Evolutionary conservation across 2,888 invertebrate species (phyloP).

Genomic region (Patella caerulea): DNA sequence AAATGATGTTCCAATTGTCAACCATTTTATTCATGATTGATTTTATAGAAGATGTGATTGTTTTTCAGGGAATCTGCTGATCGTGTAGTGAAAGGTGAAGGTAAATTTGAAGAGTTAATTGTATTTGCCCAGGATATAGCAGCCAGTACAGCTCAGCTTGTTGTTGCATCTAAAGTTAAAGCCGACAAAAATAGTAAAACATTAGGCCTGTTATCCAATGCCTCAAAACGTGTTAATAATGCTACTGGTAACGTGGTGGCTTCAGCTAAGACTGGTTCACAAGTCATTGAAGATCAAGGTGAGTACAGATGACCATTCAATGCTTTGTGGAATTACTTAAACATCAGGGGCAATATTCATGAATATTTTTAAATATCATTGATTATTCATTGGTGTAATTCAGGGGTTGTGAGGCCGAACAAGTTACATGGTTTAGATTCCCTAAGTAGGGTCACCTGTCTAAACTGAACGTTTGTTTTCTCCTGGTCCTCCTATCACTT

Average conservation of each 20-base stretch:
- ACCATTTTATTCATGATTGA: too few relatives aligned
- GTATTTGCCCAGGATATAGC: slow-evolving; percentile 98
- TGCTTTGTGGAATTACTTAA: too few relatives aligned
- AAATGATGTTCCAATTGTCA: too few relatives aligned
- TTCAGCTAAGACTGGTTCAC: slow-evolving; percentile 89
- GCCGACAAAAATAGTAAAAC: slow-evolving; percentile 87
- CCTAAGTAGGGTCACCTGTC: background rate
- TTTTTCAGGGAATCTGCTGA: slow-evolving; percentile 88
- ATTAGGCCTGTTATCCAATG: slow-evolving; percentile 84
- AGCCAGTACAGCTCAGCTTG: slow-evolving; percentile 95
- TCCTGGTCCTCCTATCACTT: background rate
- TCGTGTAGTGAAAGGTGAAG: slow-evolving; percentile 84
- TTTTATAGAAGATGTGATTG: background rate
- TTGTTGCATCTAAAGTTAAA: slow-evolving; percentile 94
- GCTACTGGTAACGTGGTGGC: slow-evolving; percentile 95
- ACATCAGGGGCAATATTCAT: too few relatives aligned
- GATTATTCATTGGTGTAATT: too few relatives aligned
- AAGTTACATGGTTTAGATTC: too few relatives aligned
- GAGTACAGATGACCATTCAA: slow-evolving; percentile 43
- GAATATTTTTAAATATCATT: too few relatives aligned
- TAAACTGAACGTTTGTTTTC: background rate
- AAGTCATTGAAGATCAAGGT: slow-evolving; percentile 88
- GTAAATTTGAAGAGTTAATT: slow-evolving; percentile 92
- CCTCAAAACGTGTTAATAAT: slow-evolving; percentile 89
- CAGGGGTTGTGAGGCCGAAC: too few relatives aligned